Conservation (phyloP, 2,797 vertebrate genomes). For the Discoglossus pictus region DNA sequence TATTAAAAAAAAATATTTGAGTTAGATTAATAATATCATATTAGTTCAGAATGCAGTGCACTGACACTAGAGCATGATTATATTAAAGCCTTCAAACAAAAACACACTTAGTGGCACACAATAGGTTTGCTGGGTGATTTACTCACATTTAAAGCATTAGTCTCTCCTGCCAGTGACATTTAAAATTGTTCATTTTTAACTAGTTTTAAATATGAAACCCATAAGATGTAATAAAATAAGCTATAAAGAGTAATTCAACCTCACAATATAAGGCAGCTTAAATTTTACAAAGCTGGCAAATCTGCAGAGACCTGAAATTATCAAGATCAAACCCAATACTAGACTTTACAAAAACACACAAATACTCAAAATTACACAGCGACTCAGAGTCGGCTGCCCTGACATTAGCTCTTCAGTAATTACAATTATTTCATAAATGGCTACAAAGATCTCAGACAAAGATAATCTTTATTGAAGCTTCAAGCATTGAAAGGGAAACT, state of each 20-base stretch:
- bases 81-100: too few species aligned
- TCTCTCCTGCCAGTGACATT: too few species aligned
- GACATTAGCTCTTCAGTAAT: constrained; percentile 31
- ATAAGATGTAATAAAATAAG: constrained; percentile 59
- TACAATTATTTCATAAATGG: constrained; percentile 30
- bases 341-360: constrained; percentile 30
- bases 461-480: constrained; percentile 2
- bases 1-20: too few species aligned
- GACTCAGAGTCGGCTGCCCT: background rate
- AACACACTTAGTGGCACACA: too few species aligned
- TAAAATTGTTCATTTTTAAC: too few species aligned
- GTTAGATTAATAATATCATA: too few species aligned
- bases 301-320: constrained; percentile 25
- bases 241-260: constrained; percentile 38
- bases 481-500: background rate
- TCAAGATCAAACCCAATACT: constrained; percentile 32
- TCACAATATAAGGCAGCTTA: constrained; percentile 6
- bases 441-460: constrained; percentile 16
- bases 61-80: too few species aligned
- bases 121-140: too few species aligned
- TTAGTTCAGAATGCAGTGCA: too few species aligned
- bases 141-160: too few species aligned
- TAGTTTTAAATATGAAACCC: background rate
- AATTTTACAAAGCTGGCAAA: constrained; percentile 14
- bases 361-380: constrained; percentile 26